Percentiles rank a stretch among this genome's conserved stretches.
Conservation (phyloP, 1,140 invertebrate species). For the Penaeus vannamei region DNA sequence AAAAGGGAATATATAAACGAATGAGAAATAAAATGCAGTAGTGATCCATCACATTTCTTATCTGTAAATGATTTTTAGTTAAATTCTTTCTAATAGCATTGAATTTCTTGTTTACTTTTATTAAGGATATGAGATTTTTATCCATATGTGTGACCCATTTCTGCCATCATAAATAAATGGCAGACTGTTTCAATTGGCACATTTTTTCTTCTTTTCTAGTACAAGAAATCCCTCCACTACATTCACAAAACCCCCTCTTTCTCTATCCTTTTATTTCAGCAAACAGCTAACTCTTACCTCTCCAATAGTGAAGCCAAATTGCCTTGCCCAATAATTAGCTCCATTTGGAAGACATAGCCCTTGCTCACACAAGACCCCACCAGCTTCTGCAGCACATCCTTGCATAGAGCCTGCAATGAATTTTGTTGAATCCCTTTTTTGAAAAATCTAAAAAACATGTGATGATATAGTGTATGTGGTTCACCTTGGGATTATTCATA, state of each 20-base stretch:
- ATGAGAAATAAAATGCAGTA: not conserved
- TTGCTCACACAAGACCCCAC: constrained; percentile 93
- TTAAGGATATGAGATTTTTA: not conserved
- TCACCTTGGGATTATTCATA: not conserved
- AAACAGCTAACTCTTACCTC: constrained; percentile 75
- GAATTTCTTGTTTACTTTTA: too few relatives aligned
- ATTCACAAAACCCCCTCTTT: too few relatives aligned
- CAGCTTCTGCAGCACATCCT: constrained; percentile 88
- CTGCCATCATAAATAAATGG: not conserved
- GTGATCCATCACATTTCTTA: too few relatives aligned
- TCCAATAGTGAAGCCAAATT: constrained; percentile 88
- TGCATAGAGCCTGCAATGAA: constrained; percentile 86
- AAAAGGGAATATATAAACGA: constrained; percentile 66
- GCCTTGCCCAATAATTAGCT: constrained; percentile 96
- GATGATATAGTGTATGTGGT: not conserved
- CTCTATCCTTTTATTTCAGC: not conserved
- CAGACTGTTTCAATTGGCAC: too few relatives aligned
- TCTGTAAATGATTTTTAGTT: not conserved
- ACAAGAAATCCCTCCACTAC: too few relatives aligned
- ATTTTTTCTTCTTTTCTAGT: too few relatives aligned
- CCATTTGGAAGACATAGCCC: constrained; percentile 99
- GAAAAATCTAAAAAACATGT: too few relatives aligned
- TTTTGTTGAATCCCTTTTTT: not conserved
- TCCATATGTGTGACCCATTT: not conserved
- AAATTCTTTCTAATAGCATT: not conserved